A percentile compares a stretch with the other conserved stretches of the same genome.
Evolutionary conservation across 2,797 vertebrate species (phyloP).

Genomic region (Lacerta agilis): DNA sequence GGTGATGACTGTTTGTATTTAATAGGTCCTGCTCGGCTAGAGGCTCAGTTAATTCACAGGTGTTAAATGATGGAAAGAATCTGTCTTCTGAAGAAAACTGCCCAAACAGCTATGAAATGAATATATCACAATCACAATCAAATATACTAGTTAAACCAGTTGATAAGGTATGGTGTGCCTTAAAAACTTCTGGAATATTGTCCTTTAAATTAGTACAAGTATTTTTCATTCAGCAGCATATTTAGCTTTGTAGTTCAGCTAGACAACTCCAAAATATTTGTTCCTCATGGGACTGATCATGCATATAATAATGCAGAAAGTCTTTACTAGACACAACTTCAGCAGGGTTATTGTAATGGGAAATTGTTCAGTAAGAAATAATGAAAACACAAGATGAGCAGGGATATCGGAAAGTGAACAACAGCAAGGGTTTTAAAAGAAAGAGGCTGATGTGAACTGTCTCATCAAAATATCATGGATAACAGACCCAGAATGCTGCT

Average conservation of each 20-base stretch:
- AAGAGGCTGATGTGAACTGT: neutral
- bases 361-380: neutral
- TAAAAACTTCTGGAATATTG: neutral
- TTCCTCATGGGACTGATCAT: rapidly evolving
- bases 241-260: neutral
- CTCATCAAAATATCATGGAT: neutral
- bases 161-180: neutral
- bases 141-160: rapidly evolving
- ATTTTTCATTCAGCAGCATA: neutral
- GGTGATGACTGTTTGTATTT: constrained; percentile 21
- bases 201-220: neutral
- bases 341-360: neutral
- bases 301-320: neutral
- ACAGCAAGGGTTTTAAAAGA: neutral
- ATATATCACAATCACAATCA: neutral
- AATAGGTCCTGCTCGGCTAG: constrained; percentile 5
- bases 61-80: constrained; percentile 5
- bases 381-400: neutral
- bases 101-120: neutral
- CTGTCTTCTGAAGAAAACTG: neutral
- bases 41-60: neutral
- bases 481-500: neutral
- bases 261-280: constrained; percentile 16
- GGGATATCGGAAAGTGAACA: neutral
- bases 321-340: neutral